Conservation (phyloP, 2,797 vertebrate genomes). For the Pteropus rufus region DNA sequence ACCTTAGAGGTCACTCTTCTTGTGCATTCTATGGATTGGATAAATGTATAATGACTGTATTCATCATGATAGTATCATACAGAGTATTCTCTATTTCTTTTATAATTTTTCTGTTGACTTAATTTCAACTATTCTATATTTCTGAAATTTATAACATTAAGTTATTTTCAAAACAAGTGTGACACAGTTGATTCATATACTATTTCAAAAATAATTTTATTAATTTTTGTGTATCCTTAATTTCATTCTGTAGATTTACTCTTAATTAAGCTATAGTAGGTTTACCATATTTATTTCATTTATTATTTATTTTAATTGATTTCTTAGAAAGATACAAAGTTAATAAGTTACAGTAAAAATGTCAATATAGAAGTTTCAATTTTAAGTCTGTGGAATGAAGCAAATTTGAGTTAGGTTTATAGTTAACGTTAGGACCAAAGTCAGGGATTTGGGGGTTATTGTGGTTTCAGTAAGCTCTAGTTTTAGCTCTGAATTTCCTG, state of each 20-base stretch:
- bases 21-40: background rate
- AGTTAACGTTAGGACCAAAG: background rate
- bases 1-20: background rate
- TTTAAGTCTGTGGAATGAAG: background rate
- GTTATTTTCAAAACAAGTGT: constrained; percentile 22
- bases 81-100: background rate
- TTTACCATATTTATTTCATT: background rate
- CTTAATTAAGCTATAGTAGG: background rate
- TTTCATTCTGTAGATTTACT: background rate
- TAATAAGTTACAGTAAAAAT: background rate
- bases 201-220: constrained; percentile 25
- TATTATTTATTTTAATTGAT: background rate
- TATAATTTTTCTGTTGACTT: background rate
- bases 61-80: background rate
- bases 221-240: background rate
- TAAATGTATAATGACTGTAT: background rate
- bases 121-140: background rate
- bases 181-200: background rate
- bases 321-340: background rate
- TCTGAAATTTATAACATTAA: background rate
- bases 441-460: background rate
- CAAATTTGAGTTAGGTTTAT: background rate
- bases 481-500: background rate
- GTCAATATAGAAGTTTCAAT: background rate
- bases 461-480: background rate